phyloP scores from a whole-genome alignment of 2,888 invertebrate genomes.

The Malthinus flaveolus region DNA sequence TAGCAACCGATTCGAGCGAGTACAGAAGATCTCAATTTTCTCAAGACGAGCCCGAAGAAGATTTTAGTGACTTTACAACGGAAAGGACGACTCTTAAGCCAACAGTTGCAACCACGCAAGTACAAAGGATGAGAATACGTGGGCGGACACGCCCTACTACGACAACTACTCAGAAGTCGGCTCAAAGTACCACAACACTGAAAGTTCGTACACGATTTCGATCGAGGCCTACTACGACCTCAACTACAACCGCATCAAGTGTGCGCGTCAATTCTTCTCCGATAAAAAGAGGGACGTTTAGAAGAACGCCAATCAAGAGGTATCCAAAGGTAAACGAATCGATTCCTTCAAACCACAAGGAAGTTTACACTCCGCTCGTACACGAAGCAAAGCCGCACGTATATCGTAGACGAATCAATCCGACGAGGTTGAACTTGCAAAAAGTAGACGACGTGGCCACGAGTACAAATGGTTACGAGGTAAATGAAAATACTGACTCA shows the following conservation, averaged over 20 bases:
- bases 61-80: background rate
- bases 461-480: background rate
- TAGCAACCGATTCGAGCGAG: background rate
- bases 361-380: constrained; percentile 32
- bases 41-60: background rate
- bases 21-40: background rate
- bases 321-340: constrained; percentile 8
- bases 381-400: background rate
- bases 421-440: constrained; percentile 16
- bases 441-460: background rate
- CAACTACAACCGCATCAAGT: constrained; percentile 9
- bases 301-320: constrained; percentile 20
- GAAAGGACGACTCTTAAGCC: background rate
- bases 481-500: background rate
- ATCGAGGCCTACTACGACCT: constrained; percentile 12
- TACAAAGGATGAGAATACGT: constrained; percentile 1
- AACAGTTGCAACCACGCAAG: constrained; percentile 1
- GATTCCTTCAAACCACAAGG: constrained; percentile 34
- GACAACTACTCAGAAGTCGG: background rate
- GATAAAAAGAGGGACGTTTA: background rate
- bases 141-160: constrained; percentile 10
- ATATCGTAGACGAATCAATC: constrained; percentile 8
- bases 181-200: background rate
- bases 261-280: background rate
- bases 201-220: constrained; percentile 4